Base-by-base conservation (phyloP, 2,113 vertebrate genomes). In the Ploceus nigricollis region DNA sequence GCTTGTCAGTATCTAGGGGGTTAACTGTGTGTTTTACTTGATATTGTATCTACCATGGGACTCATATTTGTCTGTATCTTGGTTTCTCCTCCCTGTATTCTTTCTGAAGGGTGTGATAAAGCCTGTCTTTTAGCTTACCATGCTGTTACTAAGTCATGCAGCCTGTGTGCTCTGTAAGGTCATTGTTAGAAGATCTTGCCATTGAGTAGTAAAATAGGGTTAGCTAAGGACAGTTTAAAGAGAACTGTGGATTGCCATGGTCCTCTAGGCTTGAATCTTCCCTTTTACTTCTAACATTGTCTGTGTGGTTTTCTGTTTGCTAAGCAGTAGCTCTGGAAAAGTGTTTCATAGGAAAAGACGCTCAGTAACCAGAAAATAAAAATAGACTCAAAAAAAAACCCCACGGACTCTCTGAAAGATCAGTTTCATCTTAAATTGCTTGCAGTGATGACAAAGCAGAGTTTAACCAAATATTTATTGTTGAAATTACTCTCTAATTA, bases 401-500 rank as follows among this genome's bases (percentile, higher is more conserved):
- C 58, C 53, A 50, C 87, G 68, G 86, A 77, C 54, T 91, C n/a
- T 56, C 47, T 83, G 87, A 89, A 95, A 80, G 72, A 84, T 97
- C 72, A 57, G 89, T 97, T 97, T 97, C 73, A 65, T 93, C 94
- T 97, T 94, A 97, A 98, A 97, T 96, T 97, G 91, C 96, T 93
- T 94, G 48, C 89, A 73, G 76, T 98, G 96, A 98, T 98, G 97
- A 98, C 94, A 98, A 97, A 97, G 98, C 93, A 93, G 96, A 93
- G 90, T 78, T 97, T 90, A 94, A 97, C 96, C 94, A 97, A 97
- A 97, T 97, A 98, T 97, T 98, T 98, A 96, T 97, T 97, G 93
- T 95, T 97, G 78, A 96, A 96, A 93, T 97, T 56, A 80, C 96
- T 97, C 86, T 97, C 83, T 98, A 96, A 97, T 97, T 97, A 96